phyloP scores from a whole-genome alignment of 2,113 vertebrate species.

The Hystrix cristata region DNA sequence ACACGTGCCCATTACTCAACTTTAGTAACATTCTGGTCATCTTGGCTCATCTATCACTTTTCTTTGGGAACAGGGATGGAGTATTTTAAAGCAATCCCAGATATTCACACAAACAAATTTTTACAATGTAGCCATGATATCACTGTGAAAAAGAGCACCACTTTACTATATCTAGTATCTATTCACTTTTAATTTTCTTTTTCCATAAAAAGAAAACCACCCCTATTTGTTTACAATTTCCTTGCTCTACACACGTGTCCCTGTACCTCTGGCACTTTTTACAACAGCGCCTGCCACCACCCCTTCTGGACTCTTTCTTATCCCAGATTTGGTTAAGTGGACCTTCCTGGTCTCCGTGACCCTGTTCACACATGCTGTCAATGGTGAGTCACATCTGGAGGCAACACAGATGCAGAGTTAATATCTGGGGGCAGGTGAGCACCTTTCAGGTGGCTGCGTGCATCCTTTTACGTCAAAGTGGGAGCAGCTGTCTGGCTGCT shows the following conservation, averaged over 20 bases:
- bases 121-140: not conserved
- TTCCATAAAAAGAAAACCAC: not conserved
- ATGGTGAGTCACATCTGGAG: not conserved
- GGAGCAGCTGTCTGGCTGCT: not conserved
- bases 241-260: not conserved
- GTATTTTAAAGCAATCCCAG: not conserved
- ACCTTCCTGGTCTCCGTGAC: not conserved
- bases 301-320: not conserved
- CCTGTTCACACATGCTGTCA: not conserved
- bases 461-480: too few relatives aligned
- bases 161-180: not conserved
- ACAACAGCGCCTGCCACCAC: accelerated
- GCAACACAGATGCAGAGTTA: too few relatives aligned
- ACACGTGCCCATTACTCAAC: not conserved
- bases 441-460: not conserved
- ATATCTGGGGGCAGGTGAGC: not conserved
- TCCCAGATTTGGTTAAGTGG: not conserved
- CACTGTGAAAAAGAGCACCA: not conserved
- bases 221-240: not conserved
- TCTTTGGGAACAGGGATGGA: not conserved
- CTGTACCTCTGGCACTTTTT: not conserved
- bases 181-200: not conserved
- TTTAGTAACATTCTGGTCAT: not conserved
- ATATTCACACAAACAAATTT: not conserved
- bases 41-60: not conserved